Conservation (phyloP, 2,888 invertebrate genomes). For the Deilephila elpenor region DNA sequence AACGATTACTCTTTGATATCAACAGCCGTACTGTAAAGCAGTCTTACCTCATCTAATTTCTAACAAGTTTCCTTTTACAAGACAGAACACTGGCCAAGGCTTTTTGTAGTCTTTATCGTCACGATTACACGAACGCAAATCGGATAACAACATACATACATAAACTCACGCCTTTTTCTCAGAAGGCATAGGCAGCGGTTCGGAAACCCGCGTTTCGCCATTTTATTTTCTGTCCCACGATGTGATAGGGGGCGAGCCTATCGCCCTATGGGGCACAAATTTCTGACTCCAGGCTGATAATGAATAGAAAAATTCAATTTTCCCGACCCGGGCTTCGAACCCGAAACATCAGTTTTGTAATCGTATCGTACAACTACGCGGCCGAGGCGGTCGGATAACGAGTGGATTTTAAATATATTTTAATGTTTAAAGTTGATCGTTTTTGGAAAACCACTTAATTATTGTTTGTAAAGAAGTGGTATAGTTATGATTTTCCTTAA, state of each 20-base stretch:
- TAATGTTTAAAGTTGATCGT: not conserved
- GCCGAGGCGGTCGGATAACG: not conserved
- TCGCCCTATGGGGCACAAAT: too few relatives aligned
- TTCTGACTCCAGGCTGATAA: too few relatives aligned
- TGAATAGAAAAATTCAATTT: too few relatives aligned
- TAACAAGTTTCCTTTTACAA: slow-evolving; percentile 19
- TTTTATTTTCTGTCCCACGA: too few relatives aligned
- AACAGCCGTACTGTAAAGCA: not conserved
- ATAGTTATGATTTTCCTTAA: not conserved
- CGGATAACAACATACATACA: not conserved
- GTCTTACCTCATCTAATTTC: slow-evolving; percentile 19
- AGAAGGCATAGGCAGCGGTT: too few relatives aligned
- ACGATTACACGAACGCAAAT: slow-evolving; percentile 19
- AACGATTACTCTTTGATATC: not conserved
- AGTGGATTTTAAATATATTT: not conserved
- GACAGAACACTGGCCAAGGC: slow-evolving; percentile 27
- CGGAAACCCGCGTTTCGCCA: too few relatives aligned
- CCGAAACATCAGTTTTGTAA: too few relatives aligned
- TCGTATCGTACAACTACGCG: too few relatives aligned
- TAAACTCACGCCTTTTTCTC: too few relatives aligned
- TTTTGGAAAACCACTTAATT: not conserved
- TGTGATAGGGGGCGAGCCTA: too few relatives aligned
- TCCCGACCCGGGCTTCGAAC: too few relatives aligned
- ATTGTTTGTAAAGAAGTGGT: not conserved
- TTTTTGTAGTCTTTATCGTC: not conserved